phyloP scores from a whole-genome alignment of 2,113 vertebrate genomes.

The Lipophrys pholis region DNA sequence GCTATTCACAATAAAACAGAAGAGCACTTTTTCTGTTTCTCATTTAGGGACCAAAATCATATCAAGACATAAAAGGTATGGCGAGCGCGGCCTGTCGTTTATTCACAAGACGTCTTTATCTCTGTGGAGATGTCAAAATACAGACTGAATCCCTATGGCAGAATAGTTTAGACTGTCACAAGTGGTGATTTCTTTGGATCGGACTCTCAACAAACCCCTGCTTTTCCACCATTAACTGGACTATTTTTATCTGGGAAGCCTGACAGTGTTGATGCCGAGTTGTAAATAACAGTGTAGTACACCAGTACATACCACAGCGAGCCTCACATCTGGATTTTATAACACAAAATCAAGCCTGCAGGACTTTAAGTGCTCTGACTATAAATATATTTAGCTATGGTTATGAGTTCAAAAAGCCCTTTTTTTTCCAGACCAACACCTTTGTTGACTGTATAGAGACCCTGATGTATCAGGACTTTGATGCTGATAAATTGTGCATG shows the following conservation, averaged over 20 bases:
- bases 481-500: conserved; percentile 15
- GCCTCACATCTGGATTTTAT: conserved; percentile 80
- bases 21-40: conserved; percentile 13
- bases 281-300: conserved; percentile 75
- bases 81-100: conserved; percentile 11
- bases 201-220: conserved; percentile 12
- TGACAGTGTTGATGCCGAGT: conserved; percentile 56
- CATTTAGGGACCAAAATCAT: background rate
- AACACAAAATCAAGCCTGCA: conserved; percentile 63
- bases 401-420: background rate
- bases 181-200: conserved; percentile 6
- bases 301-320: conserved; percentile 68
- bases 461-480: conserved; percentile 41
- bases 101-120: conserved; percentile 15
- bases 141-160: conserved; percentile 21
- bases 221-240: conserved; percentile 69
- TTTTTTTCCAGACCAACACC: background rate
- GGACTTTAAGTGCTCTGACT: conserved; percentile 63
- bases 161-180: background rate
- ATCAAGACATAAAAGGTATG: conserved; percentile 21
- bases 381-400: conserved; percentile 56
- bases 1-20: background rate
- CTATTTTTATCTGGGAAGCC: conserved; percentile 70
- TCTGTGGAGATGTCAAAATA: conserved; percentile 39
- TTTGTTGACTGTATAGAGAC: conserved; percentile 21